A percentile compares a stretch with the other conserved stretches of the same genome.
phyloP scores from a whole-genome alignment of 2,113 vertebrate species.

The Bujurquina vittata region DNA sequence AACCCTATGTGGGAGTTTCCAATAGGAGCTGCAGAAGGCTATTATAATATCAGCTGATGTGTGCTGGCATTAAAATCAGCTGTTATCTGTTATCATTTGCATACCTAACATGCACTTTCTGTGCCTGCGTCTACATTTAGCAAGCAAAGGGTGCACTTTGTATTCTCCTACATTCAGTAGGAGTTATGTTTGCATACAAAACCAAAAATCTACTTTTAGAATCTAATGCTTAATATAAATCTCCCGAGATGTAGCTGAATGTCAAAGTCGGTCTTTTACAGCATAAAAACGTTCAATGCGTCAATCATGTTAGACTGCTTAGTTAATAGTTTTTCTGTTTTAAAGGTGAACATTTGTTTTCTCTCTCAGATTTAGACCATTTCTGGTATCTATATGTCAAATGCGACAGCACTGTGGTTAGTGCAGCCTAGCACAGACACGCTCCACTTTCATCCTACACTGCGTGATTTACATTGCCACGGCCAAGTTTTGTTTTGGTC shows the following conservation, averaged over 20 bases:
- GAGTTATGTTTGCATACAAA: neutral
- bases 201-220: neutral
- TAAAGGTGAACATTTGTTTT: neutral
- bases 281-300: neutral
- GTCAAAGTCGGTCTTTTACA: neutral
- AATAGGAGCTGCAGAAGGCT: neutral
- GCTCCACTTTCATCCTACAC: neutral
- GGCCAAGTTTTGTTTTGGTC: neutral
- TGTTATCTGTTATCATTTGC: constrained; percentile 5
- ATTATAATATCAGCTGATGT: neutral
- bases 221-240: neutral
- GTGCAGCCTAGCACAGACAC: neutral
- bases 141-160: neutral
- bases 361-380: neutral
- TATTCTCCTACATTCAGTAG: neutral
- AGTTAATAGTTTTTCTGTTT: neutral
- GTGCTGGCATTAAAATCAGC: neutral
- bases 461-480: neutral
- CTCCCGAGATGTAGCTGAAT: neutral
- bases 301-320: neutral
- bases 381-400: neutral
- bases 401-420: neutral
- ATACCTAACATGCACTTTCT: neutral
- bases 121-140: neutral
- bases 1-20: neutral